These are phyloP conservation scores for Alethe castanea DNA, from an alignment of 2,113 vertebrate genomes.

Conservation along the genomic window DNA sequence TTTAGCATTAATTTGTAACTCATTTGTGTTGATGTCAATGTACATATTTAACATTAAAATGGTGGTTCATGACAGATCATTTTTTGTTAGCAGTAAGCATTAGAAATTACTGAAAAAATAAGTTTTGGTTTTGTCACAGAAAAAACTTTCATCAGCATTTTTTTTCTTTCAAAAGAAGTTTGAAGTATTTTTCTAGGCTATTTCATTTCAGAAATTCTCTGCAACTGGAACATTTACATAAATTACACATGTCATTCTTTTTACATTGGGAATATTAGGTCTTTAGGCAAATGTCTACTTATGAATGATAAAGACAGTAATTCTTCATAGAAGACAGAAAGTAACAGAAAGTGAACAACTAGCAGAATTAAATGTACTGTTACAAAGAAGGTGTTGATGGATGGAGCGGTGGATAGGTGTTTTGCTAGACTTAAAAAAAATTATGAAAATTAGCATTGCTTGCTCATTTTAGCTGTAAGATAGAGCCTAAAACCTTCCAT, in stretches of 20 bases:
- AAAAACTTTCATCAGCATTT: neutral
- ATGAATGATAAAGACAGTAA: neutral
- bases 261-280: neutral
- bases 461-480: neutral
- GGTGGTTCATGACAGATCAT: neutral
- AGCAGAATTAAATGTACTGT: neutral
- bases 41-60: neutral
- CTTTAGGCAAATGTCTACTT: neutral
- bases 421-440: neutral
- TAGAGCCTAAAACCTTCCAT: neutral
- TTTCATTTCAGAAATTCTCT: neutral
- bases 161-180: neutral
- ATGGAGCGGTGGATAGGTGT: neutral
- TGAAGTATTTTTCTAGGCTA: neutral
- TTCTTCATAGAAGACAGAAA: neutral
- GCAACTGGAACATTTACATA: neutral
- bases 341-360: neutral
- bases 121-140: neutral
- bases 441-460: neutral
- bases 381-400: neutral
- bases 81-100: neutral
- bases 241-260: neutral
- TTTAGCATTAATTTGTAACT: neutral
- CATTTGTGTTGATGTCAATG: neutral
- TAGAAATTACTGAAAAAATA: neutral